These are phyloP conservation scores for Pelosia muscerda DNA, from an alignment of 2,888 invertebrate species.

Conservation along the genomic window DNA sequence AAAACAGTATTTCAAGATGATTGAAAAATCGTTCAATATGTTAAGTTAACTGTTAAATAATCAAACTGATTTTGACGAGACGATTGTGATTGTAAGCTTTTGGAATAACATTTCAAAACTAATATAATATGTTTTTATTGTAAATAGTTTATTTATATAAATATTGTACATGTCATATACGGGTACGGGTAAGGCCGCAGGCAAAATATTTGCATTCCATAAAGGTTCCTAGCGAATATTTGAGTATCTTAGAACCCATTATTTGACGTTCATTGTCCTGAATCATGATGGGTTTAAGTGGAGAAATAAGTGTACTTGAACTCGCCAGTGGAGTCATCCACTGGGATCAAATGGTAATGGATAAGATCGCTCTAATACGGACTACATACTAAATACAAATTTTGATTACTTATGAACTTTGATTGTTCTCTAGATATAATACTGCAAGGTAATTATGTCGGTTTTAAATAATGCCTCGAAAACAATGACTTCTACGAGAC, in stretches of 20 bases:
- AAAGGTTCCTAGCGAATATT: neutral
- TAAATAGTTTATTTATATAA: too few relatives aligned
- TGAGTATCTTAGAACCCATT: neutral
- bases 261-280: neutral
- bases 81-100: too few relatives aligned
- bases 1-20: too few relatives aligned
- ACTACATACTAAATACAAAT: neutral
- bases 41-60: too few relatives aligned
- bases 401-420: neutral
- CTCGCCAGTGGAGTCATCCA: too few relatives aligned
- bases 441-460: too few relatives aligned
- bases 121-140: too few relatives aligned
- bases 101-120: too few relatives aligned
- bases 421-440: neutral
- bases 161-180: neutral
- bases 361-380: neutral
- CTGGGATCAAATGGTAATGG: neutral
- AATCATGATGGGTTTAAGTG: neutral
- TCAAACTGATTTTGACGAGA: too few relatives aligned
- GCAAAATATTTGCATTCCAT: slow-evolving; percentile 6
- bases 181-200: neutral
- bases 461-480: too few relatives aligned
- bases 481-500: neutral
- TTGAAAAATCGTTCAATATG: too few relatives aligned
- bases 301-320: neutral